Conservation (phyloP, 2,797 vertebrate species). For the Schizopygopsis pylzovi region DNA sequence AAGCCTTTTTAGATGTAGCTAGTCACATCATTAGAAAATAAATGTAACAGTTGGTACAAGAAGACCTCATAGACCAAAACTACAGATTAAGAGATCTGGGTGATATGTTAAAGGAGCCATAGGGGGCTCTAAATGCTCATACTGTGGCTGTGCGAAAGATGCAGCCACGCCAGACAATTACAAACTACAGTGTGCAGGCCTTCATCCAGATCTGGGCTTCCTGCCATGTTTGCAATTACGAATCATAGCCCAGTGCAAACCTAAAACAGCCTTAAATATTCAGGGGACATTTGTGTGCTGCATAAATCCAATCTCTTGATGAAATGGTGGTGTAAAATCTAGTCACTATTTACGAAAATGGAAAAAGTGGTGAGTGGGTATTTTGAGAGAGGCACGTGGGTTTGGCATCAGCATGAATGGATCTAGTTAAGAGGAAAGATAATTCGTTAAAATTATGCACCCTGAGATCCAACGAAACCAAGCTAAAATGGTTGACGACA, state of each 20-base stretch:
- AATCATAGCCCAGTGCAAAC: constrained; percentile 31
- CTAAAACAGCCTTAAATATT: constrained; percentile 40
- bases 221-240: constrained; percentile 50
- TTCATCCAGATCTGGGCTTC: constrained; percentile 42
- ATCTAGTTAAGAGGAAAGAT: constrained; percentile 18
- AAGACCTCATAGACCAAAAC: not conserved
- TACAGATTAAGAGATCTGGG: not conserved
- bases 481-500: constrained; percentile 9
- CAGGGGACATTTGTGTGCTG: constrained; percentile 18
- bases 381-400: constrained; percentile 14
- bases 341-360: constrained; percentile 22
- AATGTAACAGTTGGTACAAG: not conserved
- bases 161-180: constrained; percentile 25
- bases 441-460: constrained; percentile 1
- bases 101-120: constrained; percentile 3
- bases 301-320: constrained; percentile 39
- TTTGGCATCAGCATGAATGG: constrained; percentile 26
- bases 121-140: constrained; percentile 20
- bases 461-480: not conserved
- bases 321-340: constrained; percentile 36
- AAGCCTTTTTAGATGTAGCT: not conserved
- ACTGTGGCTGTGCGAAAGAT: constrained; percentile 35
- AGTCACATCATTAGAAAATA: not conserved
- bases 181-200: constrained; percentile 27
- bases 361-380: constrained; percentile 1